Conservation (phyloP, 2,113 vertebrate genomes). For the Gulo gulo region DNA sequence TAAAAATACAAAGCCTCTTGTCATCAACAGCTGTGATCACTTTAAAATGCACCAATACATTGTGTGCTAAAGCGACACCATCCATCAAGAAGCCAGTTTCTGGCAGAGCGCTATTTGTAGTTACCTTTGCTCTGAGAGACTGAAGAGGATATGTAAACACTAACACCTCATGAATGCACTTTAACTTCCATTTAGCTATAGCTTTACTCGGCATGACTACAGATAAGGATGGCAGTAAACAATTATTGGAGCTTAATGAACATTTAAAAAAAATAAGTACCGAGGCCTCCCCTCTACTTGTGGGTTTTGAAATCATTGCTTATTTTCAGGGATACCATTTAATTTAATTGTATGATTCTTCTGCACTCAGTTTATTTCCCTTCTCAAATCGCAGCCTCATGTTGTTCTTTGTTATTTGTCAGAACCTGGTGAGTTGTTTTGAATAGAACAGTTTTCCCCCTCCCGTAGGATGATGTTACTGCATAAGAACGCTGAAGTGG, state of each 20-base stretch:
- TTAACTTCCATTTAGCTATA: conserved; percentile 90
- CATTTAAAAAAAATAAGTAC: conserved; percentile 87
- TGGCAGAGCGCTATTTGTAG: conserved; percentile 92
- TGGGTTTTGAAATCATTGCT: conserved; percentile 84
- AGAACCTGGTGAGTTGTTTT: conserved; percentile 86
- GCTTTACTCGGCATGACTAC: conserved; percentile 93
- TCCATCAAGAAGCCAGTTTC: conserved; percentile 88
- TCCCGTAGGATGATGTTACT: conserved; percentile 85
- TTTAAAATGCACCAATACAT: conserved; percentile 87
- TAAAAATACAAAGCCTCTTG: conserved; percentile 89
- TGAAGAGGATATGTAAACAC: conserved; percentile 90
- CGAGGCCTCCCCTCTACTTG: conserved; percentile 84
- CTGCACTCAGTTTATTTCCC: conserved; percentile 82
- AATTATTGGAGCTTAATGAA: conserved; percentile 89
- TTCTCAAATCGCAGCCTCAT: conserved; percentile 78
- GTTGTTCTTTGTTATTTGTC: conserved; percentile 86
- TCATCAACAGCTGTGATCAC: conserved; percentile 88
- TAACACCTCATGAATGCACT: conserved; percentile 89
- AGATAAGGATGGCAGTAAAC: conserved; percentile 90
- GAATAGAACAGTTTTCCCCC: conserved; percentile 83
- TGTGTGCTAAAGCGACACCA: conserved; percentile 91
- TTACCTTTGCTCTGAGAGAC: conserved; percentile 91
- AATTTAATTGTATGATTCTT: conserved; percentile 88
- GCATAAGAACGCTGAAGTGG: conserved; percentile 85
- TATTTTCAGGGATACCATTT: conserved; percentile 90